Percentiles rank a stretch among this genome's conserved stretches.
Conservation (phyloP, 2,888 invertebrate species). For the Monopis laevigella region DNA sequence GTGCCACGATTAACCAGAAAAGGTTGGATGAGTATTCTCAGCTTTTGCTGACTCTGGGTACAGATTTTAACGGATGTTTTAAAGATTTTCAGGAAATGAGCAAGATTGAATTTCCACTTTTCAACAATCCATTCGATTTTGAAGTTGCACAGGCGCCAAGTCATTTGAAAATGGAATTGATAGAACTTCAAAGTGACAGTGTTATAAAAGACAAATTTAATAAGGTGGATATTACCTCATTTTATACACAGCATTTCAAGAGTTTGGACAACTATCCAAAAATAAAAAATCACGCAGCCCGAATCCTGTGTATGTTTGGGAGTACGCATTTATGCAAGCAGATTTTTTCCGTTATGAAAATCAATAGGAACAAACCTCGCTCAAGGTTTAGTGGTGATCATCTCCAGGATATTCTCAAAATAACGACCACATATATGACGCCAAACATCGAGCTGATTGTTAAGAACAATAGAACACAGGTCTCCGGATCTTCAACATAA, state of each 20-base stretch:
- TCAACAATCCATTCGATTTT: constrained; percentile 18
- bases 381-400: constrained; percentile 2
- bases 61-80: constrained; percentile 15
- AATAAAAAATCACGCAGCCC: constrained; percentile 18
- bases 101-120: constrained; percentile 16
- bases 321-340: constrained; percentile 17
- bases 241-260: constrained; percentile 14
- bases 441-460: not conserved
- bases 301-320: constrained; percentile 17
- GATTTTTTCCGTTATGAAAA: constrained; percentile 18
- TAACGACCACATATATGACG: constrained; percentile 6
- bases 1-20: constrained; percentile 3
- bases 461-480: not conserved
- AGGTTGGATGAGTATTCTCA: not conserved
- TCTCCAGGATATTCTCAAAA: constrained; percentile 3
- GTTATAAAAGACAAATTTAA: constrained; percentile 15
- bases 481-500: not conserved
- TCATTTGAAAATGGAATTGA: constrained; percentile 16
- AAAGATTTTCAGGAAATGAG: constrained; percentile 15
- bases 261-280: constrained; percentile 16
- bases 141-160: constrained; percentile 16
- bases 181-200: constrained; percentile 15
- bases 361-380: constrained; percentile 9
- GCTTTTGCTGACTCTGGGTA: constrained; percentile 7
- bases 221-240: constrained; percentile 13